A percentile compares a stretch with the other conserved stretches of the same genome.
Conservation (phyloP, 2,797 vertebrate genomes). For the Microcaecilia unicolor region DNA sequence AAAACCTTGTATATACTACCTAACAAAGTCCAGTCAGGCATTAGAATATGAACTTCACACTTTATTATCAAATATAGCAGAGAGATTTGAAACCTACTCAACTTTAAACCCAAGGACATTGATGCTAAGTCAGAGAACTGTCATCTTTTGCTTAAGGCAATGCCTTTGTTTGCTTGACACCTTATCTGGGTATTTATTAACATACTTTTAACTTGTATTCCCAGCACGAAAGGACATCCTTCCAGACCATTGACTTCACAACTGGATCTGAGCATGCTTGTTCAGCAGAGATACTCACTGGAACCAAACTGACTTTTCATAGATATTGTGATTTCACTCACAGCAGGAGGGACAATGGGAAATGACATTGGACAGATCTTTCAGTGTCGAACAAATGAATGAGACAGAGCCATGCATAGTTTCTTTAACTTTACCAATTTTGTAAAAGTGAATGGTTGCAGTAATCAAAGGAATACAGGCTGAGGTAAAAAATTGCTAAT, state of each 20-base stretch:
- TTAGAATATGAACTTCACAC: constrained; percentile 13
- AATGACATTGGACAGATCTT: constrained; percentile 53
- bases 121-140: constrained; percentile 13
- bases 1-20: constrained; percentile 2
- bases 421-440: too few relatives aligned
- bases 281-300: constrained; percentile 47
- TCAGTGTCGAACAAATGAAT: constrained; percentile 53
- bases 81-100: constrained; percentile 24
- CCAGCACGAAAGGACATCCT: constrained; percentile 34
- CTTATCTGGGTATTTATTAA: too few relatives aligned
- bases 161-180: constrained; percentile 48
- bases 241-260: constrained; percentile 33
- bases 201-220: constrained; percentile 38
- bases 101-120: constrained; percentile 31
- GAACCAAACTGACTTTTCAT: constrained; percentile 46
- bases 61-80: constrained; percentile 11
- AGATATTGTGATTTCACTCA: constrained; percentile 50
- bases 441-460: too few relatives aligned
- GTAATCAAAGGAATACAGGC: too few relatives aligned
- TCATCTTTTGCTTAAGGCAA: constrained; percentile 10
- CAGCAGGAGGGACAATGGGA: constrained; percentile 51
- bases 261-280: constrained; percentile 32
- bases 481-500: too few relatives aligned
- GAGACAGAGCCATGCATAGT: too few relatives aligned
- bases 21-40: neutral